These are phyloP conservation scores for Anticlea derivata DNA, from an alignment of 2,888 invertebrate genomes.

Conservation along the genomic window DNA sequence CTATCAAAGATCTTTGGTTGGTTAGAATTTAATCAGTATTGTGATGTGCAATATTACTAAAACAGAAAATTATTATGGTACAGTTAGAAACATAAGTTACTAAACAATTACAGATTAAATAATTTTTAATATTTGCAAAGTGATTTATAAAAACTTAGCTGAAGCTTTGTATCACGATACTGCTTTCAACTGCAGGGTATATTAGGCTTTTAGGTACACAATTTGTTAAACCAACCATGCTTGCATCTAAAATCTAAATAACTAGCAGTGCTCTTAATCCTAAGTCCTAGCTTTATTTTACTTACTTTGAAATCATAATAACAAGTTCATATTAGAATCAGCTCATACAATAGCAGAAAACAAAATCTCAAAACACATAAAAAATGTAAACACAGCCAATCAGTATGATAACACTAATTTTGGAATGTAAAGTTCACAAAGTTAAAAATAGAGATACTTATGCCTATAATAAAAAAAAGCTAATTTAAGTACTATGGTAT, in stretches of 20 bases:
- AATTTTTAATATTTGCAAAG: too few relatives aligned
- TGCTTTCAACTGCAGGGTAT: too few relatives aligned
- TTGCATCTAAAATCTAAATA: conserved; percentile 16
- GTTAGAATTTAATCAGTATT: conserved; percentile 28
- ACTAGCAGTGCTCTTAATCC: conserved; percentile 13
- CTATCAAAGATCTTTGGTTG: conserved; percentile 56
- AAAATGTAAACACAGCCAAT: conserved; percentile 68
- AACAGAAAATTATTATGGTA: not conserved
- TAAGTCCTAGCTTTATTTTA: conserved; percentile 4
- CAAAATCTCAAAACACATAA: conserved; percentile 38
- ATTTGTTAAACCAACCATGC: not conserved
- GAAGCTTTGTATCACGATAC: too few relatives aligned
- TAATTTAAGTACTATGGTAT: conserved; percentile 76
- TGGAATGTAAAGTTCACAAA: conserved; percentile 74
- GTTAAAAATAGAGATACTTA: conserved; percentile 61
- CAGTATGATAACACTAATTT: conserved; percentile 59
- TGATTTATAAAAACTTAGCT: too few relatives aligned
- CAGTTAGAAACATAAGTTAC: too few relatives aligned
- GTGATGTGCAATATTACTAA: conserved; percentile 23
- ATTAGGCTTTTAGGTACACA: too few relatives aligned
- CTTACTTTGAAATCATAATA: conserved; percentile 4
- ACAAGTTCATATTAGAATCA: conserved; percentile 8
- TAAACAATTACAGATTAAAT: too few relatives aligned
- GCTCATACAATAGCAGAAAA: conserved; percentile 33
- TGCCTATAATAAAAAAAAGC: conserved; percentile 73